Evolutionary conservation across 1,140 invertebrate genomes (phyloP).

Genomic region (Drosophila teissieri): DNA sequence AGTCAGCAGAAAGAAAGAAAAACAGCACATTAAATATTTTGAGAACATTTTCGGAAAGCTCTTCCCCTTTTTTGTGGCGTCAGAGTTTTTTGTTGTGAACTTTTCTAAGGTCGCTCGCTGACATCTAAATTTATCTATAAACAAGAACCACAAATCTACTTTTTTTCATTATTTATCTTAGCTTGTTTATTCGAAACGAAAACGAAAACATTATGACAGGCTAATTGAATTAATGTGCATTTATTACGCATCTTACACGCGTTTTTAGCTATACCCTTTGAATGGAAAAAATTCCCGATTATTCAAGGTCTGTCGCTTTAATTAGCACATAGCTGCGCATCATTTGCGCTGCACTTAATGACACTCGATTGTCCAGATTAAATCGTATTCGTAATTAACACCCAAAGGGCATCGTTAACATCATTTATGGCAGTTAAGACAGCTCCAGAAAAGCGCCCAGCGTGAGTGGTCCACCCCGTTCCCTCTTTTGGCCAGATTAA

Average conservation of each 20-base stretch:
- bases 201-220: conserved; percentile 39
- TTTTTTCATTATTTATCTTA: conserved; percentile 34
- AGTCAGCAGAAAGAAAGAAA: conserved; percentile 22
- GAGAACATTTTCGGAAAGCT: conserved; percentile 48
- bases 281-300: conserved; percentile 15
- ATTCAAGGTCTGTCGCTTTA: conserved; percentile 63
- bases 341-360: conserved; percentile 73
- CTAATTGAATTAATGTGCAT: conserved; percentile 60
- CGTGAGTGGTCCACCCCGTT: conserved; percentile 47
- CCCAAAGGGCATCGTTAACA: conserved; percentile 82
- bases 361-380: conserved; percentile 78
- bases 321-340: conserved; percentile 70
- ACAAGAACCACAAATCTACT: conserved; percentile 41
- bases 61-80: conserved; percentile 33
- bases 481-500: conserved; percentile 27
- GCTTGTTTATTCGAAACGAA: conserved; percentile 41
- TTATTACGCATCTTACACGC: conserved; percentile 35
- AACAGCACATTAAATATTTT: conserved; percentile 49
- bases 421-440: conserved; percentile 73
- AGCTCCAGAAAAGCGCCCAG: conserved; percentile 46
- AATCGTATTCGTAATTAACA: conserved; percentile 78
- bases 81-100: conserved; percentile 28
- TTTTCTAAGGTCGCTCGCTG: conserved; percentile 50
- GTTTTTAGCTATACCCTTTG: conserved; percentile 2
- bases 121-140: conserved; percentile 77